These are phyloP conservation scores for Abrostola triplasia DNA, from an alignment of 2,888 invertebrate species.

Conservation along the genomic window DNA sequence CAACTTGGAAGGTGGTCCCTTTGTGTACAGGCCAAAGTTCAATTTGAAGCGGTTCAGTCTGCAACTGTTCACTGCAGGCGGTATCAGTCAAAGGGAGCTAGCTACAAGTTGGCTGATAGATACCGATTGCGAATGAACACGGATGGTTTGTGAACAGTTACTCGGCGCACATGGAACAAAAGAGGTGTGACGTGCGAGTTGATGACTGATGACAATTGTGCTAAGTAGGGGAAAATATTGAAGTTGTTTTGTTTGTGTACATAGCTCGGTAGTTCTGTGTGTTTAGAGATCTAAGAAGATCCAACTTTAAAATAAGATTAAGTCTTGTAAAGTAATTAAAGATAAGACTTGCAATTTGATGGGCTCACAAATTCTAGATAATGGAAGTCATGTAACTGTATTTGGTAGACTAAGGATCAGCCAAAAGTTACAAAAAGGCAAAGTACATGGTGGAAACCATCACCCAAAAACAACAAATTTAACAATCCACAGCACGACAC, in stretches of 20 bases:
- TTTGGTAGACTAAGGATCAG: too few species aligned
- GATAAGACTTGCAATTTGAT: too few species aligned
- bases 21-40: neutral
- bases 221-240: constrained; percentile 16
- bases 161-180: constrained; percentile 35
- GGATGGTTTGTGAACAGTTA: constrained; percentile 28
- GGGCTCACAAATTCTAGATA: too few species aligned
- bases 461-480: neutral
- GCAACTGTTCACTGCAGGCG: neutral
- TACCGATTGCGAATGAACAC: constrained; percentile 20
- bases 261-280: too few species aligned
- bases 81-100: constrained; percentile 12
- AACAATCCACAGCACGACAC: neutral
- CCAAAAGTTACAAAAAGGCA: neutral
- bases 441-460: neutral
- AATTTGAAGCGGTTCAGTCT: neutral
- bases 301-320: too few species aligned
- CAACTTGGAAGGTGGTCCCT: neutral
- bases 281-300: too few species aligned
- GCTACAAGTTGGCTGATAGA: constrained; percentile 22
- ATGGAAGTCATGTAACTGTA: too few species aligned
- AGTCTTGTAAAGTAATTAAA: too few species aligned
- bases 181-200: constrained; percentile 31
- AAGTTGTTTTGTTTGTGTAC: neutral
- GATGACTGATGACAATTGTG: constrained; percentile 30